A percentile compares a stretch with the other conserved stretches of the same genome.
phyloP scores from a whole-genome alignment of 2,113 vertebrate genomes.

The Oncorhynchus mykiss region DNA sequence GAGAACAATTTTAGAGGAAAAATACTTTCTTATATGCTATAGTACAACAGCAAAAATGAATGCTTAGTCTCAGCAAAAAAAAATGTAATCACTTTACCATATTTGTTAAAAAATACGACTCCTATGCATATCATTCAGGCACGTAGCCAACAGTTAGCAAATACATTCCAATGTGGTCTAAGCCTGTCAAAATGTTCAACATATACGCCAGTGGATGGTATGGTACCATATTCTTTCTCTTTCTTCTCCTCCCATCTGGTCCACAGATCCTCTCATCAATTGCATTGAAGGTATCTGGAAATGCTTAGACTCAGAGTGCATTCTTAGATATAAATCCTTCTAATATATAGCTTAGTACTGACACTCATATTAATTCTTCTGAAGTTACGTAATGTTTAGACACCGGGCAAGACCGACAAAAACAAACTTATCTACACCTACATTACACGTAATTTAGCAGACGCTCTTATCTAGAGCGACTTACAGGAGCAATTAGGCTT shows the following conservation, averaged over 20 bases:
- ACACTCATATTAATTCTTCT: not conserved
- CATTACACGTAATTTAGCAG: no score
- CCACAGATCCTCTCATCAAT: not conserved
- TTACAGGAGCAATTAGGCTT: no score
- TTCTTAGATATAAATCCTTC: slow-evolving; percentile 6
- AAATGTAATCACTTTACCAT: not conserved
- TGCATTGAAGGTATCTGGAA: slow-evolving; percentile 17
- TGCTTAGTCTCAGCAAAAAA: not conserved
- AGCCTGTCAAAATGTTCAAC: slow-evolving; percentile 25
- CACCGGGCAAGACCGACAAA: not conserved
- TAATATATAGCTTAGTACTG: not conserved
- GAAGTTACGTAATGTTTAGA: not conserved
- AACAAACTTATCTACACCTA: no score
- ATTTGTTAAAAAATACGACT: not conserved
- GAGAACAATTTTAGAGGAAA: no score
- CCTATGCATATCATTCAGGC: slow-evolving; percentile 4
- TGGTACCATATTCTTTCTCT: not conserved
- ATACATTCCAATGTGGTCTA: slow-evolving; percentile 32
- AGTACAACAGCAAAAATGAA: not conserved
- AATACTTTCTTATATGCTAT: no score
- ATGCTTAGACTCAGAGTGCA: not conserved
- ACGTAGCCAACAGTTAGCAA: slow-evolving; percentile 16
- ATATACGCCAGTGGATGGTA: slow-evolving; percentile 9
- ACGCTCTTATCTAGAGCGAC: no score
- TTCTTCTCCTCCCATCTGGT: not conserved